Conservation (phyloP, 1,140 invertebrate species). For the Ctenoplectra terminalis region DNA sequence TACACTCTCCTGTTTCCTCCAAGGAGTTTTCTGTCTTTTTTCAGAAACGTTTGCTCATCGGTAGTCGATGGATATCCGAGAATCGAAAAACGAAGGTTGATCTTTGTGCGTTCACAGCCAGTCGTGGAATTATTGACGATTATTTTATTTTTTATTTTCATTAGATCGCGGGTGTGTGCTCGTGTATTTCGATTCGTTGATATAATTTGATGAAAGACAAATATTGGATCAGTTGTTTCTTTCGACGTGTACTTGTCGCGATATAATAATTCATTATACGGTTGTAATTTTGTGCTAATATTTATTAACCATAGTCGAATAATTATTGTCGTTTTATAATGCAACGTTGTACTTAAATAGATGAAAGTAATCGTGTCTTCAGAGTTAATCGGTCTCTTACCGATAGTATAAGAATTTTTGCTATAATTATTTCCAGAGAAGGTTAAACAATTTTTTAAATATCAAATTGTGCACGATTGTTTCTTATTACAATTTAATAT, state of each 20-base stretch:
- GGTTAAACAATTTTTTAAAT: too few relatives aligned
- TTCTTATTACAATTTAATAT: not conserved
- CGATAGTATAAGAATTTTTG: too few relatives aligned
- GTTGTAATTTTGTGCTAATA: slow-evolving; percentile 4
- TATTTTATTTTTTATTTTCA: slow-evolving; percentile 1
- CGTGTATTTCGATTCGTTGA: slow-evolving; percentile 5
- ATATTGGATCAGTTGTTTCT: slow-evolving; percentile 10
- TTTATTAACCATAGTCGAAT: not conserved
- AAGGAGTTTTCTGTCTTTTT: not conserved
- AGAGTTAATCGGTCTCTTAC: not conserved
- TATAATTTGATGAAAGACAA: slow-evolving; percentile 16
- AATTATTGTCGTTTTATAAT: not conserved
- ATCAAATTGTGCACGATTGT: not conserved
- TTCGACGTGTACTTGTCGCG: not conserved
- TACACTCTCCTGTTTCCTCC: not conserved
- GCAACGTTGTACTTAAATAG: not conserved
- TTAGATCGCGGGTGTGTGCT: not conserved
- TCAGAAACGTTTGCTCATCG: too few relatives aligned
- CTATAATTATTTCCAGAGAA: too few relatives aligned
- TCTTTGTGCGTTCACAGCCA: not conserved
- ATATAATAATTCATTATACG: slow-evolving; percentile 10
- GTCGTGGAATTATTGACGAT: slow-evolving; percentile 3
- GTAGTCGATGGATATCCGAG: not conserved
- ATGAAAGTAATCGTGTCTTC: not conserved
- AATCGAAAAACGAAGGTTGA: not conserved